Evolutionary conservation across 2,888 invertebrate genomes (phyloP).

Genomic region (Laspeyria flexula): DNA sequence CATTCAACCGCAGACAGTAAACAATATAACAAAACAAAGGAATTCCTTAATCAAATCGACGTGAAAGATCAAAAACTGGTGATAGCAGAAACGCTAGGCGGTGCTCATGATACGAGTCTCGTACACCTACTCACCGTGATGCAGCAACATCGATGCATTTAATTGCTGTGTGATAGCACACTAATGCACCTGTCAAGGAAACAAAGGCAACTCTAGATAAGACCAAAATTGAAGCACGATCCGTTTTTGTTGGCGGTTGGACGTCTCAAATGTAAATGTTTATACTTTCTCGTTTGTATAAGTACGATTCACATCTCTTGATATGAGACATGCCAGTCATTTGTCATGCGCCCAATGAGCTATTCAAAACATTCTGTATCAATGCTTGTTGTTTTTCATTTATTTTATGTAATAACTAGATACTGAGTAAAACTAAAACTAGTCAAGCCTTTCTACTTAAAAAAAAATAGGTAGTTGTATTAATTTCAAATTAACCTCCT

Average conservation of each 20-base stretch:
- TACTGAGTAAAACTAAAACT: too few species aligned
- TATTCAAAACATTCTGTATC: conserved; percentile 40
- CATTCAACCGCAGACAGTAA: conserved; percentile 44
- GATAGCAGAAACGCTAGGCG: conserved; percentile 43
- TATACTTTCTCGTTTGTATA: conserved; percentile 77
- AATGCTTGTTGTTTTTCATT: conserved; percentile 21
- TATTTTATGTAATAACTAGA: conserved; percentile 12
- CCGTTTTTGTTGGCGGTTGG: conserved; percentile 60
- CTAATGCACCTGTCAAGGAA: conserved; percentile 86
- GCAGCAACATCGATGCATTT: conserved; percentile 78
- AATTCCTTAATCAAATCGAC: conserved; percentile 73
- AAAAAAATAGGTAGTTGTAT: too few species aligned
- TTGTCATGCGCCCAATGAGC: conserved; percentile 64
- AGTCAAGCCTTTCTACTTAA: too few species aligned
- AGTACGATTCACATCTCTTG: conserved; percentile 70
- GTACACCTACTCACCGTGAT: conserved; percentile 70
- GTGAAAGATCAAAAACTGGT: conserved; percentile 44
- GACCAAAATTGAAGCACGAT: conserved; percentile 79
- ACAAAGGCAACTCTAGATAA: conserved; percentile 81
- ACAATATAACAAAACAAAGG: conserved; percentile 68
- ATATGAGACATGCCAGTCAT: conserved; percentile 78
- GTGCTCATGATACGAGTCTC: conserved; percentile 44
- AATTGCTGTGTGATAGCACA: conserved; percentile 83
- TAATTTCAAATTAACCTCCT: too few species aligned
- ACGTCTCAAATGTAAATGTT: conserved; percentile 82